Evolutionary conservation across 2,888 invertebrate genomes (phyloP), one percentile per base, ranked within the genome.

Genomic region (Clanis bilineata): DNA sequence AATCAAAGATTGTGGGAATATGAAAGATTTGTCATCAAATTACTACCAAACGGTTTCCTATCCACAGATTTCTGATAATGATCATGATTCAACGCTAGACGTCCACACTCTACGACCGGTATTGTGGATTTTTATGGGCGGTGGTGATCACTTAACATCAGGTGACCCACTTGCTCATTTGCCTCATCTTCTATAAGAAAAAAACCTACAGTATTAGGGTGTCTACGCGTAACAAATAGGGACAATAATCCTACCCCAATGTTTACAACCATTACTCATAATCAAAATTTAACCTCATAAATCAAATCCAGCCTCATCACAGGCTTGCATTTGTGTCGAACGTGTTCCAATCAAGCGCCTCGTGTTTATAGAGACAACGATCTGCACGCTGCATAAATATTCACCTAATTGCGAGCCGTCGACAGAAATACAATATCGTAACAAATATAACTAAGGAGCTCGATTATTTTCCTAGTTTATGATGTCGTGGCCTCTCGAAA

Each of bases 311-410:
- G 51, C 22, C 45, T 39, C 44, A 21, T 51, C 38, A 58, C 21
- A 10, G 39, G 18, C 6, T 41, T 18, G 36, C 12, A 38, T 28
- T 39, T 39, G 47, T 47, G 47, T 23, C 58, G 47, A 25, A 18
- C 65, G 63, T 71, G 66, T 67, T 63, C 64, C 59, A 73, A 68
- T 71, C 64, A 68, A 54, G 64, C 60, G 65, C 56, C 60, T 22
- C 56, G 54, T 61, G 62, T 61, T 64, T 60, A 44, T 54, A 59
- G 59, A 23, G 36, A 44, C 57, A 61, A 55, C 59, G 59, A 59
- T 57, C 43, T 41, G 28, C 62, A 43, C 58, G 44, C 21, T 62
- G 47, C 57, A 56, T 62, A 68, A 65, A 65, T 21, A 41, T 56
- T 54, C 10, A n/a, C 43, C 56, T 63, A 51, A 62, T 54, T 41